phyloP scores from a whole-genome alignment of 2,113 vertebrate species.

The Clarias macrocephalus region DNA sequence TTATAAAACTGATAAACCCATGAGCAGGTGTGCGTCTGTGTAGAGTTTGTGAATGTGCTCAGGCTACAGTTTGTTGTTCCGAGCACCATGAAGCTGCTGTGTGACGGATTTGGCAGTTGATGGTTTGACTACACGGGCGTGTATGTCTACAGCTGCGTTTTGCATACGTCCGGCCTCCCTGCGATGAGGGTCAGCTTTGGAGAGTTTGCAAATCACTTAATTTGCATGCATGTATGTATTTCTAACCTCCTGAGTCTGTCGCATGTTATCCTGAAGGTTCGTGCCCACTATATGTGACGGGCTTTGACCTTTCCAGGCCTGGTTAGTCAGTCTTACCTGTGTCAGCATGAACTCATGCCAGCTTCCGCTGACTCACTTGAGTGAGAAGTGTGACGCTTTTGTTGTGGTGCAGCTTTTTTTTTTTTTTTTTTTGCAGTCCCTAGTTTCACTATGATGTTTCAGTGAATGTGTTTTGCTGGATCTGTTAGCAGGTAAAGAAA shows the following conservation, averaged over 20 bases:
- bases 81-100: not conserved
- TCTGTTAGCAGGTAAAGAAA: not conserved
- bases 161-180: slow-evolving; percentile 6
- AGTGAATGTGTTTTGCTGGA: not conserved
- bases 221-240: slow-evolving; percentile 44
- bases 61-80: not conserved
- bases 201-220: slow-evolving; percentile 37
- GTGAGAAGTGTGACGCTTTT: slow-evolving; percentile 17
- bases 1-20: not conserved
- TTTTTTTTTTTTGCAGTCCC: not conserved
- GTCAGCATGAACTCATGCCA: slow-evolving; percentile 44
- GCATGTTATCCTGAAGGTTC: not conserved
- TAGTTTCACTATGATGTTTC: not conserved
- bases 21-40: not conserved
- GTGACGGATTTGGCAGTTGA: slow-evolving; percentile 8
- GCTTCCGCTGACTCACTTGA: slow-evolving; percentile 58
- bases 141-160: slow-evolving; percentile 17
- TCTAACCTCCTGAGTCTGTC: slow-evolving; percentile 28
- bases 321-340: slow-evolving; percentile 45
- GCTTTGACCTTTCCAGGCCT: not conserved
- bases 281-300: slow-evolving; percentile 16
- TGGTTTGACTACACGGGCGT: slow-evolving; percentile 22
- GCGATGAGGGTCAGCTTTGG: not conserved
- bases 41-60: not conserved
- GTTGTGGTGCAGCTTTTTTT: not conserved